phyloP scores from a whole-genome alignment of 2,797 vertebrate genomes.

The Tauraco hartlaubi region DNA sequence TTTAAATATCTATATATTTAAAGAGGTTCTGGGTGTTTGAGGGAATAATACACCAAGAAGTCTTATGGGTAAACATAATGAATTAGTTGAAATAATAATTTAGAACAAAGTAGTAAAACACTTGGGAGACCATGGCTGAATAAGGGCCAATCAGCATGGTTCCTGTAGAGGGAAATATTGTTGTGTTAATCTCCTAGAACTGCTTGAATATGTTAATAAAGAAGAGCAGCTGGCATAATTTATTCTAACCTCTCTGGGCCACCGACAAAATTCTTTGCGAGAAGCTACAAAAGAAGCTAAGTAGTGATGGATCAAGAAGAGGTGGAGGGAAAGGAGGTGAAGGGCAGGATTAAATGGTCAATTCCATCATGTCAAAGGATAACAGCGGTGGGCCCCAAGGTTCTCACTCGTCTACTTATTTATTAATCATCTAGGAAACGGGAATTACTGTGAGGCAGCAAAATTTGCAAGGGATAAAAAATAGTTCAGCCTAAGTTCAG shows the following conservation, averaged over 20 bases:
- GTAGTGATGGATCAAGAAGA: slow-evolving; percentile 65
- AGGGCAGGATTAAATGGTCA: slow-evolving; percentile 74
- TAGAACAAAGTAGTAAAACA: background rate
- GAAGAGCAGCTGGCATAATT: slow-evolving; percentile 54
- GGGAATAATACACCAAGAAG: background rate
- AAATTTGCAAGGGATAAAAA: slow-evolving; percentile 62
- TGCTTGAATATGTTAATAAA: slow-evolving; percentile 59
- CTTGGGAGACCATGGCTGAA: background rate
- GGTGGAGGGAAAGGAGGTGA: slow-evolving; percentile 56
- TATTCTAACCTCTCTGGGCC: slow-evolving; percentile 70
- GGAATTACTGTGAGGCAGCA: slow-evolving; percentile 64
- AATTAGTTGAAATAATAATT: slow-evolving; percentile 24
- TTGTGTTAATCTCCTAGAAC: slow-evolving; percentile 57
- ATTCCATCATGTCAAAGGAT: slow-evolving; percentile 71
- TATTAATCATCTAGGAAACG: slow-evolving; percentile 61
- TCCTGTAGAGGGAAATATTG: slow-evolving; percentile 46
- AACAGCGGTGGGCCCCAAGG: slow-evolving; percentile 53
- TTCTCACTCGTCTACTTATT: slow-evolving; percentile 55
- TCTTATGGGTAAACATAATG: background rate
- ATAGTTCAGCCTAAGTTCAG: slow-evolving; percentile 53
- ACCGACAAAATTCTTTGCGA: slow-evolving; percentile 52
- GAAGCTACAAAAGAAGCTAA: slow-evolving; percentile 49
- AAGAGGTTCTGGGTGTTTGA: background rate
- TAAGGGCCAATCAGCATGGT: background rate
- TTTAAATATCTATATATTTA: background rate